Evolutionary conservation across 2,797 vertebrate species (phyloP), one percentile per base, ranked within the genome.

Genomic region (Stomatorhinus walkeri): DNA sequence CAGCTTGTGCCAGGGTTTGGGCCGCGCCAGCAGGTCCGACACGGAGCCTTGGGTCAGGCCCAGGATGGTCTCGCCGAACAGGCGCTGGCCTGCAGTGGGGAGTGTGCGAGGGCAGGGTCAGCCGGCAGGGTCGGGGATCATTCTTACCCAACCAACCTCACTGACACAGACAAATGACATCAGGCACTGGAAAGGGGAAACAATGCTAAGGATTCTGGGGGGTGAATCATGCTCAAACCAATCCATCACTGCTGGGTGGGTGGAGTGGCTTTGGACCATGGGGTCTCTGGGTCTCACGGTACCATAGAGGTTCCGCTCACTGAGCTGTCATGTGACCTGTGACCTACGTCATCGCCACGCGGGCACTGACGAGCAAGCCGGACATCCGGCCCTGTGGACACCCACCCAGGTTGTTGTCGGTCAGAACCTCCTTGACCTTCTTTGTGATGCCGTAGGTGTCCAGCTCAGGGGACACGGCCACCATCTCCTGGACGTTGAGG

Each of bases 1-100:
- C 91, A 99, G 96, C 94, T 99, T 99, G 95, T 99, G 98, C 98
- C 98, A 99, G 92, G 98, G 98, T 94, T 99, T 99, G n/a, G 98
- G 98, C 89, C 98, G 97, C 91, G 98, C 98, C 93, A 99, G 97
- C 91, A 99, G 97, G 96, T 99, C 98, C 52, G 98, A 99, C 94
- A 99, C 98, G 0, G 98, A 99, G 94, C 98, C 98, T 93, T 99
- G 98, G 91, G 98, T 99, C 91, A 99, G 97, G 90, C 98, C 98
- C 83, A 99, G 96, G 93, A 96, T 96, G 90, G 95, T 97, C 94
- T 97, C 96, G 89, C 96, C 96, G 91, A 97, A 97, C 89, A 97
- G 93, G 87, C 96, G 96, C 93, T 97, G 96, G 93, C 96, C 86
- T 89, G 89, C 48, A 19, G 56, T 7, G 40, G 36, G 40, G 56